Percentiles rank a stretch among this genome's conserved stretches.
phyloP scores from a whole-genome alignment of 2,797 vertebrate species.

The Sebastes paucispinis region DNA sequence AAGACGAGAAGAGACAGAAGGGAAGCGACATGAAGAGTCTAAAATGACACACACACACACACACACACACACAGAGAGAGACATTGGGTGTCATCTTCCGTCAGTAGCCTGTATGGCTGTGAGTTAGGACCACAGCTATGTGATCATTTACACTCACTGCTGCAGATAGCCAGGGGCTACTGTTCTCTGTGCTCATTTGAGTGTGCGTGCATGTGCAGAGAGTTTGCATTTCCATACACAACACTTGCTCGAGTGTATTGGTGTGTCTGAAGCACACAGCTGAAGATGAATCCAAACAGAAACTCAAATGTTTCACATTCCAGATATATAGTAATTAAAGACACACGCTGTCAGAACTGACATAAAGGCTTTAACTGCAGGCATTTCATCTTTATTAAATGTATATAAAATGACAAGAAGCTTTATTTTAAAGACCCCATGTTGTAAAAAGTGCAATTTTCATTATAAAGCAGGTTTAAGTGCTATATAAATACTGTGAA shows the following conservation, averaged over 20 bases:
- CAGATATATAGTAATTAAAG: not conserved
- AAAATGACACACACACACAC: slow-evolving; percentile 54
- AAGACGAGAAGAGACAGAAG: slow-evolving; percentile 39
- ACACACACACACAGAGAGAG: slow-evolving; percentile 23
- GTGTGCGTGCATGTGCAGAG: not conserved
- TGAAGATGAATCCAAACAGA: not conserved
- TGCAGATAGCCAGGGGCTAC: slow-evolving; percentile 45
- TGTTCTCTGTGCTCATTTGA: not conserved
- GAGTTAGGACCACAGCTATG: slow-evolving; percentile 68
- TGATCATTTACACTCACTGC: slow-evolving; percentile 70
- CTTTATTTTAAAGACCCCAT: not conserved
- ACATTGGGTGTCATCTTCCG: slow-evolving; percentile 60
- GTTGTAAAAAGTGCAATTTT: too few species aligned
- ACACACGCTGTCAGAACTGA: not conserved
- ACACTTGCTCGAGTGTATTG: not conserved
- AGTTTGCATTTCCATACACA: not conserved
- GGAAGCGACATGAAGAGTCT: slow-evolving; percentile 62
- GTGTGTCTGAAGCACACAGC: not conserved
- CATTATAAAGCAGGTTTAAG: too few species aligned
- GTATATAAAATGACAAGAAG: not conserved
- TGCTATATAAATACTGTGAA: too few species aligned
- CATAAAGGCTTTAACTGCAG: not conserved
- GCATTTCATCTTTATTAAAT: not conserved
- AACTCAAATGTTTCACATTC: not conserved
- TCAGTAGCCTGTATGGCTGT: slow-evolving; percentile 55